Percentiles rank a stretch among this genome's conserved stretches.
These are phyloP conservation scores for Nebria ingens DNA, from an alignment of 1,140 invertebrate species.

Conservation along the genomic window DNA sequence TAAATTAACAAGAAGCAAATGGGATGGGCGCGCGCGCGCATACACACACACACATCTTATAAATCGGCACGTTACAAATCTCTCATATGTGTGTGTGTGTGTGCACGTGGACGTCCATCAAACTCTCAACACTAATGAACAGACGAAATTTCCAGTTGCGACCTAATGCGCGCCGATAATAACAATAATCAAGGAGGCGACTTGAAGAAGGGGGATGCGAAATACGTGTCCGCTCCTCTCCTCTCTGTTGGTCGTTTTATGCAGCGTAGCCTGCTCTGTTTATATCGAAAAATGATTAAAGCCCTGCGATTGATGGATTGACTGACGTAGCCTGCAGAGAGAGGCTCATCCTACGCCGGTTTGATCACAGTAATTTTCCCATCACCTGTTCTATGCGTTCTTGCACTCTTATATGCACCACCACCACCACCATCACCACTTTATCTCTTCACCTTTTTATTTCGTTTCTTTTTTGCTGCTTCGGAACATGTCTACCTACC, in stretches of 20 bases:
- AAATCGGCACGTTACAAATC: constrained; percentile 6
- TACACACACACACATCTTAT: too few relatives aligned
- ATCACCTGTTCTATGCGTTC: constrained; percentile 16
- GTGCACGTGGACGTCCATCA: background rate
- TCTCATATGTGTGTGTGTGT: background rate
- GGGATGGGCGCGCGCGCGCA: too few relatives aligned
- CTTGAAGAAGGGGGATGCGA: constrained; percentile 6
- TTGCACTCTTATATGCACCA: background rate
- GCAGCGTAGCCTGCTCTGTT: background rate
- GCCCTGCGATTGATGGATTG: constrained; percentile 2
- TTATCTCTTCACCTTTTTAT: background rate
- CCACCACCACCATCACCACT: background rate
- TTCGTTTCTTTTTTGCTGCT: background rate
- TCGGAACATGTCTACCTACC: constrained; percentile 1
- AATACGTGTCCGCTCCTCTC: background rate
- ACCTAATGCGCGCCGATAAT: constrained; percentile 7
- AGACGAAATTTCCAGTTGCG: constrained; percentile 6
- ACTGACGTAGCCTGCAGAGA: constrained; percentile 6
- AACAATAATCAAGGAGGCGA: constrained; percentile 8
- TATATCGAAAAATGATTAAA: constrained; percentile 10
- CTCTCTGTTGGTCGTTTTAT: background rate
- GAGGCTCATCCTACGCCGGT: background rate
- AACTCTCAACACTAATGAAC: constrained; percentile 7
- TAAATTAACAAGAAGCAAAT: too few relatives aligned
- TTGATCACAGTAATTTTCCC: constrained; percentile 31